Evolutionary conservation across 2,888 invertebrate species (phyloP).

Genomic region (Cepaea hortensis): DNA sequence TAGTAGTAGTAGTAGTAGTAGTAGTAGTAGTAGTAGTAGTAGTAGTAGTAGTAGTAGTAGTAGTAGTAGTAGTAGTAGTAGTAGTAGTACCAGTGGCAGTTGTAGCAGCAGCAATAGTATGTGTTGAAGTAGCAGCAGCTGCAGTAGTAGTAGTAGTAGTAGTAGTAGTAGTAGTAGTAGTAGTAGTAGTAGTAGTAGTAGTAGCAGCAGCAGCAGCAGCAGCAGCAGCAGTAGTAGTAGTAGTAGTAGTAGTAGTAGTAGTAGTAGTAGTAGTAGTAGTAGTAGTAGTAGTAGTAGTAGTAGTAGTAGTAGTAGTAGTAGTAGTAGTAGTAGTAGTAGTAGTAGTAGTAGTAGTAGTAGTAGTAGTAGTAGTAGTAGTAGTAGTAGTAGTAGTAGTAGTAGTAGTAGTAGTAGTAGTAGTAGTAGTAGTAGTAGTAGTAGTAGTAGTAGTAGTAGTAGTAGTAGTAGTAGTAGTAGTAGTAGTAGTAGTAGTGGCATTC

Average conservation of each 20-base stretch:
- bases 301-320: background rate
- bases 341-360: background rate
- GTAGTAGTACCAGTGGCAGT: background rate
- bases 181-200: background rate
- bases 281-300: background rate
- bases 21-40: background rate
- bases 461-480: slow-evolving; percentile 15
- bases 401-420: background rate
- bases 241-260: background rate
- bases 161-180: background rate
- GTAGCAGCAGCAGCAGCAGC: background rate
- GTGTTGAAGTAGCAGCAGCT: background rate
- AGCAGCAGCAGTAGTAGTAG: no score
- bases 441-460: background rate
- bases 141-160: background rate
- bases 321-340: background rate
- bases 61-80: background rate
- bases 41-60: background rate
- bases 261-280: no score
- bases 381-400: background rate
- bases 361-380: background rate
- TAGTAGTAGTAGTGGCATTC: background rate
- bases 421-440: background rate
- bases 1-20: background rate
- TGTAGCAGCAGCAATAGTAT: background rate